Conservation (phyloP, 2,113 vertebrate genomes). For the Oreochromis tanganicae region DNA sequence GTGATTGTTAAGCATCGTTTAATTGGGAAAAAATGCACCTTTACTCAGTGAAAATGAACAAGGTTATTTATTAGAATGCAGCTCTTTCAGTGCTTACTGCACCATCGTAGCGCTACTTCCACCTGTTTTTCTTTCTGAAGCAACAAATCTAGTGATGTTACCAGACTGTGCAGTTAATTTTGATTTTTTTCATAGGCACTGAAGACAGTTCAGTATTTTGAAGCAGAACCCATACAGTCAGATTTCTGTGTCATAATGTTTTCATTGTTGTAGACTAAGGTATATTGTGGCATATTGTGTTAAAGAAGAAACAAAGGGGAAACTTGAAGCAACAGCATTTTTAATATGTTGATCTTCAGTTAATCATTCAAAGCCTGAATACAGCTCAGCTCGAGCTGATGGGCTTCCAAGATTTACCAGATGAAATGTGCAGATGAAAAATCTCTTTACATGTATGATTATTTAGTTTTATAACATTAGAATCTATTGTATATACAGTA, state of each 20-base stretch:
- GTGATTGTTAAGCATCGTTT: neutral
- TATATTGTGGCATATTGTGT: neutral
- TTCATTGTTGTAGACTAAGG: neutral
- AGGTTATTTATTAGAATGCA: neutral
- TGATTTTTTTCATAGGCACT: neutral
- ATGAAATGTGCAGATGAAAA: neutral
- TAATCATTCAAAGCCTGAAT: neutral
- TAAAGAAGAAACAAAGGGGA: neutral
- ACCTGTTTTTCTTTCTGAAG: neutral
- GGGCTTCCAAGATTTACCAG: neutral
- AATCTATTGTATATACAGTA: neutral
- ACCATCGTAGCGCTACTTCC: neutral
- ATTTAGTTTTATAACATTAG: neutral
- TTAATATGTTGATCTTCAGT: neutral
- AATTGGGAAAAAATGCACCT: neutral
- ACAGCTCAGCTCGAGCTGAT: neutral
- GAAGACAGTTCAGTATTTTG: neutral
- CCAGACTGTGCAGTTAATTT: neutral
- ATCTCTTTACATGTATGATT: neutral
- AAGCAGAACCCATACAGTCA: neutral
- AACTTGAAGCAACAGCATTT: neutral
- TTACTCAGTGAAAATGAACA: neutral
- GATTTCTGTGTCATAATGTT: neutral
- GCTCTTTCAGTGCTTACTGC: neutral
- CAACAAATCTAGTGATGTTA: neutral